A percentile compares a stretch with the other conserved stretches of the same genome.
Conservation (phyloP, 2,888 invertebrate species). For the Tiphia femorata region DNA sequence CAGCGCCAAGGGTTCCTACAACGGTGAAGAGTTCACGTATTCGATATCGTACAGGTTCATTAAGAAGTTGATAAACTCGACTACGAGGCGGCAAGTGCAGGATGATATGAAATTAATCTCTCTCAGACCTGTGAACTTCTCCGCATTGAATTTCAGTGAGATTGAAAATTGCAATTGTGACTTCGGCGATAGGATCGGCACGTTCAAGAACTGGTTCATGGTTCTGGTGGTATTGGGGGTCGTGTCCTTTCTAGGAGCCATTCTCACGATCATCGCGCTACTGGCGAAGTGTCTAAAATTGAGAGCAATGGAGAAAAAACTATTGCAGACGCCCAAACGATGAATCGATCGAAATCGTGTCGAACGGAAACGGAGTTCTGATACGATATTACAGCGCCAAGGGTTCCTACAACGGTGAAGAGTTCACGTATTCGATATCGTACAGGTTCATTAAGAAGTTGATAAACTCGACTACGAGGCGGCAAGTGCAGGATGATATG, state of each 20-base stretch:
- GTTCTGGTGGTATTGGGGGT: slow-evolving; percentile 58
- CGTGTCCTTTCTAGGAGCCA: slow-evolving; percentile 56
- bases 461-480: slow-evolving; percentile 42
- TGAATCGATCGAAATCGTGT: too few relatives aligned
- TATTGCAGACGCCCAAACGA: slow-evolving; percentile 55
- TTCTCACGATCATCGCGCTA: slow-evolving; percentile 55
- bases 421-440: slow-evolving; percentile 58
- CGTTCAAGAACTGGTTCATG: slow-evolving; percentile 60
- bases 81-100: slow-evolving; percentile 40
- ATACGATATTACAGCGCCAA: slow-evolving; percentile 58
- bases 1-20: slow-evolving; percentile 57
- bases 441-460: slow-evolving; percentile 53
- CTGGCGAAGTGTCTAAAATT: slow-evolving; percentile 54
- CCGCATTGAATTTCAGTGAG: slow-evolving; percentile 55
- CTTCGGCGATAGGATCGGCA: slow-evolving; percentile 56
- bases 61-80: slow-evolving; percentile 43
- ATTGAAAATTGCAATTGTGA: slow-evolving; percentile 57
- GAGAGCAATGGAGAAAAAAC: slow-evolving; percentile 54
- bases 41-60: slow-evolving; percentile 56
- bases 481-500: slow-evolving; percentile 43
- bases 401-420: slow-evolving; percentile 58
- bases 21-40: slow-evolving; percentile 60
- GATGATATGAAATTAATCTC: slow-evolving; percentile 54
- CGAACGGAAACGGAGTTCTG: slow-evolving; percentile 51
- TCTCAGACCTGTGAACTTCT: slow-evolving; percentile 56